Base-by-base conservation (phyloP, 2,888 invertebrate species). In the Bombyx huttoni region DNA sequence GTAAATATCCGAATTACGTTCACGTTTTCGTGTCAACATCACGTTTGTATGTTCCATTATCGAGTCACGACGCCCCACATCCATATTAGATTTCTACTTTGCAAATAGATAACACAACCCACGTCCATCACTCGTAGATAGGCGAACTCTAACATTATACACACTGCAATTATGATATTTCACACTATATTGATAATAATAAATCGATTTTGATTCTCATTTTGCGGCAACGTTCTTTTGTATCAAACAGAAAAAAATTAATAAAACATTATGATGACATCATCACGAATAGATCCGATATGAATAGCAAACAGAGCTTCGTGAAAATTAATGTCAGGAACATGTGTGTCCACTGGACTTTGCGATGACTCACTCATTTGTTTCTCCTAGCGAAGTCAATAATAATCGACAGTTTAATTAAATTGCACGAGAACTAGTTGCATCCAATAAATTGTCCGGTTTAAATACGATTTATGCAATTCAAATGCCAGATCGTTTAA, bases 401-500 rank as follows among this genome's bases (percentile, higher is more conserved):
- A 58, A 71, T 69, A 72, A 71, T 68, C 66, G 65, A 62, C 62
- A 60, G 65, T 67, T 70, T 74, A 70, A 77, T 76, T 73, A 68
- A 76, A 78, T 78, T 79, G 70, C 73, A 73, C 60, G 70, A 62
- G 68, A 75, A 80, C 81, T 73, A 73, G 81, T 82, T 81, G 70
- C 71, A 65, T 68, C 66, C 68, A 71, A 70, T 74, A 74, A 80
- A 78, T 79, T 76, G 75, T 68, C 65, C 68, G 67, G 70, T 70
- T 73, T 69, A 70, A 75, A 78, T 76, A 72, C 73, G 68, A 75
- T 70, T 75, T 74, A 71, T 78, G 75, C 79, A 82, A 78, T 80
- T 78, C 79, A 81, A 83, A 81, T 81, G 80, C 69, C 76, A 77
- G 68, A 70, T 69, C 67, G 59, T 73, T 78, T 78, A 67, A 76